phyloP scores from a whole-genome alignment of 1,140 invertebrate genomes.

The Hermetia illucens region DNA sequence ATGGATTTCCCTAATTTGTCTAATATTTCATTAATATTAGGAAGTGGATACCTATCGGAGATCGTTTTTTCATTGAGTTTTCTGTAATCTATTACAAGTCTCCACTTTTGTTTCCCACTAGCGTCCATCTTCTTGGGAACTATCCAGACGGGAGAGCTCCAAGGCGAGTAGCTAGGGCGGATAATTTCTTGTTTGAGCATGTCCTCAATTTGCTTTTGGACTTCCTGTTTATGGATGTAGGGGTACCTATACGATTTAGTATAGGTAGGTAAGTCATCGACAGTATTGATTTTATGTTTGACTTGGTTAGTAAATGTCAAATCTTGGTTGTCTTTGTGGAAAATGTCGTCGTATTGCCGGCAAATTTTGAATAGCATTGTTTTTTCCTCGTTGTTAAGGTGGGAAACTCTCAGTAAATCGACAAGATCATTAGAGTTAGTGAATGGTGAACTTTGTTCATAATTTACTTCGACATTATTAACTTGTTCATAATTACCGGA shows the following conservation, averaged over 20 bases:
- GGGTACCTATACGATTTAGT: constrained; percentile 18
- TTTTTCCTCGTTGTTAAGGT: constrained; percentile 2
- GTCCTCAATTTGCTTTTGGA: constrained; percentile 15
- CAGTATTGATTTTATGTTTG: constrained; percentile 14
- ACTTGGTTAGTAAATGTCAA: constrained; percentile 11
- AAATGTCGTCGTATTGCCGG: constrained; percentile 10
- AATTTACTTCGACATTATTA: too few species aligned
- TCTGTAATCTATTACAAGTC: constrained; percentile 23
- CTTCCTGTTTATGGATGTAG: constrained; percentile 17
- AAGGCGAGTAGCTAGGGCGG: constrained; percentile 1
- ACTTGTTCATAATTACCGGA: too few species aligned
- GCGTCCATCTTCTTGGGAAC: constrained; percentile 13
- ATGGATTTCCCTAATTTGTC: not conserved
- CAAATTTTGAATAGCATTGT: not conserved
- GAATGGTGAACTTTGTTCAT: too few species aligned
- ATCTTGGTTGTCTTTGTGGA: constrained; percentile 11
- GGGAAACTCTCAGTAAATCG: too few species aligned
- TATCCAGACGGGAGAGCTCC: constrained; percentile 6
- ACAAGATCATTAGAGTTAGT: too few species aligned
- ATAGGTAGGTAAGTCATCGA: constrained; percentile 7
- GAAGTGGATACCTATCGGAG: not conserved
- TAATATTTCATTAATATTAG: constrained; percentile 3
- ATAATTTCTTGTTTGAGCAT: constrained; percentile 11
- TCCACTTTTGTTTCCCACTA: constrained; percentile 8
- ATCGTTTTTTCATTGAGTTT: constrained; percentile 10